A percentile compares a stretch with the other conserved stretches of the same genome.
phyloP scores from a whole-genome alignment of 2,113 vertebrate genomes.

The Petroica traversi region DNA sequence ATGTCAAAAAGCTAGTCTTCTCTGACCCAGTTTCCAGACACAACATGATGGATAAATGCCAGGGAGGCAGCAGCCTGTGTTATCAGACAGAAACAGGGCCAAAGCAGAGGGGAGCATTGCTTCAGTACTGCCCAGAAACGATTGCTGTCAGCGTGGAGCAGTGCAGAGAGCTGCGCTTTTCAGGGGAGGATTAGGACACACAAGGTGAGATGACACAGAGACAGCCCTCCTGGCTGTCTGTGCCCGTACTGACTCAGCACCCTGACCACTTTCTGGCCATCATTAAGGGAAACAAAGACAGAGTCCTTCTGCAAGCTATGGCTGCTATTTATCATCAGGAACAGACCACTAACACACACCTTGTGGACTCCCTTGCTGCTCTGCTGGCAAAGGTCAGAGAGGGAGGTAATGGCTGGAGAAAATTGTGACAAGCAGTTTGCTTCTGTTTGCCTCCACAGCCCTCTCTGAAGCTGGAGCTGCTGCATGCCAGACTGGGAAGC shows the following conservation, averaged over 20 bases:
- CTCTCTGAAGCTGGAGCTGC: background rate
- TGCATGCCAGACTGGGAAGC: background rate
- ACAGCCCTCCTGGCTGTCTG: background rate
- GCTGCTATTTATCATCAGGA: background rate
- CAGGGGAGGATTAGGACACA: background rate
- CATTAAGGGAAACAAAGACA: background rate
- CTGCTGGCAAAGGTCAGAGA: background rate
- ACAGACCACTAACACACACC: accelerated
- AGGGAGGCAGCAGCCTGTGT: background rate
- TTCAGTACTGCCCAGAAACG: background rate
- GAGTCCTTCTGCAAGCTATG: background rate
- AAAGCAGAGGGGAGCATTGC: background rate
- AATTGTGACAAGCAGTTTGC: background rate
- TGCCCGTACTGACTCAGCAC: background rate
- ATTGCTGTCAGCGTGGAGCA: accelerated
- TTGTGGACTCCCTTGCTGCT: background rate
- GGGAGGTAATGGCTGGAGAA: background rate
- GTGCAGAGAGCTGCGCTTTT: background rate
- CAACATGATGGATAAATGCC: slow-evolving; percentile 2
- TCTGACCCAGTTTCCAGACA: slow-evolving; percentile 38
- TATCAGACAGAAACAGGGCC: background rate
- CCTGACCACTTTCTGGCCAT: background rate
- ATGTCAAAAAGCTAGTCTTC: slow-evolving; percentile 55
- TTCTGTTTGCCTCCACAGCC: background rate
- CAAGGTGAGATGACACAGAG: background rate